Evolutionary conservation across 2,888 invertebrate genomes (phyloP), one percentile per base, ranked within the genome.

Genomic region (Stratiomys singularior): DNA sequence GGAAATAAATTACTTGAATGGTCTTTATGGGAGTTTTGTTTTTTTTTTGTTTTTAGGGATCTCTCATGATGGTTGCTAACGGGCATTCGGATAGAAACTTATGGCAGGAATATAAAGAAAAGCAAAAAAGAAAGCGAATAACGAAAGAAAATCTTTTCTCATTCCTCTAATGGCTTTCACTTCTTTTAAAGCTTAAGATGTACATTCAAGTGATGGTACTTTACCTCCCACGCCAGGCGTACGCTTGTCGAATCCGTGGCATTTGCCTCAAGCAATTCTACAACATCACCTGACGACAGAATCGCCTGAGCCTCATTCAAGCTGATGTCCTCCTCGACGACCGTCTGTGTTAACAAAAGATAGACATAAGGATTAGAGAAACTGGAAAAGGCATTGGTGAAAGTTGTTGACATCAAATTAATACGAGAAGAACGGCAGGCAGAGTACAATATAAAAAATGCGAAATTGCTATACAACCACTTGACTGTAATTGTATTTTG

Each of bases 201-300:
- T 47, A 13, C 13, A 23, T 18, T 52, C 66, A 23, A 30, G 66
- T 66, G 9, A 44, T 27, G 27, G 44, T 72, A 72, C 52, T 81
- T 82, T 85, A 93, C 92, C 89, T 94, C 93, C 97, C 97, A 97
- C 84, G 92, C 92, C 69, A 97, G 88, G 83, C 94, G 94, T 78
- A 96, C 93, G 1, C 95, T 93, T 63, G 93, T 94, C 0, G 96
- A 93, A 83, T 94, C 93, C 78, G 95, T 90, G 0, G 96, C 92
- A 82, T 95, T 93, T 1, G 94, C 94, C 86, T 95, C 93, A 69
- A 92, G 91, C 79, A 97, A 89, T 84, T 94, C 92, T 5, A 96
- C 93, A 66, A 95, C 91, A 83, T 91, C 91, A 78, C 92, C 92
- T 21, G 92, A 90, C 80, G 92, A 89, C 81, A 94, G 89, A 85